phyloP scores from a whole-genome alignment of 1,140 invertebrate genomes.

The Meteorus sp. region DNA sequence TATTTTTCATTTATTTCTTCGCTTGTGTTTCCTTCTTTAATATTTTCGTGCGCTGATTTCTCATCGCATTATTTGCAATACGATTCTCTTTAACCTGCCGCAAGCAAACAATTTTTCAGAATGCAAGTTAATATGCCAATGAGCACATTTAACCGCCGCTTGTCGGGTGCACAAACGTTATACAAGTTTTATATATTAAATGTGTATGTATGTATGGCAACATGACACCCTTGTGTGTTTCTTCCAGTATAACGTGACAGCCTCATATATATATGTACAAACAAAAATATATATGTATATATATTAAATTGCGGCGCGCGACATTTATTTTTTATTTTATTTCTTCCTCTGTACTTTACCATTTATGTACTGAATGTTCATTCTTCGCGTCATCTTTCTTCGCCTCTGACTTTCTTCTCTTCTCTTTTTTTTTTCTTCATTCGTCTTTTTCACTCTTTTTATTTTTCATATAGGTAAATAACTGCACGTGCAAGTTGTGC shows the following conservation, averaged over 20 bases:
- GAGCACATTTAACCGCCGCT: background rate
- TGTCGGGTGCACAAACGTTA: slow-evolving; percentile 4
- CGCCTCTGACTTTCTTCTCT: background rate
- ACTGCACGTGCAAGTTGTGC: background rate
- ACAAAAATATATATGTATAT: background rate
- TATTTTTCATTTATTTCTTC: no score
- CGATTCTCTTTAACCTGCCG: background rate
- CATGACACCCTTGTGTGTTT: background rate
- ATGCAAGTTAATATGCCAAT: slow-evolving; percentile 27
- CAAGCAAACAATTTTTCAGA: slow-evolving; percentile 35
- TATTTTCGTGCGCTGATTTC: background rate
- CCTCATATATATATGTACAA: background rate
- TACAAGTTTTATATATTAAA: background rate
- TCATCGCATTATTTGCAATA: slow-evolving; percentile 5
- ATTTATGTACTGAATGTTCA: background rate
- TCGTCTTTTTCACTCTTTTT: no score
- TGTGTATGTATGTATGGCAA: background rate
- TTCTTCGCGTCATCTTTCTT: background rate
- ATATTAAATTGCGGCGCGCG: background rate
- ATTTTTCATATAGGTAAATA: background rate
- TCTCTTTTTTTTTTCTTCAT: background rate
- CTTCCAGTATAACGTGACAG: background rate
- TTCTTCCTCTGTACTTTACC: no score
- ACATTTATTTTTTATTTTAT: background rate
- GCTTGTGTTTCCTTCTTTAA: background rate